Base-by-base conservation (phyloP, 2,888 invertebrate species). In the Linyphia triangularis region DNA sequence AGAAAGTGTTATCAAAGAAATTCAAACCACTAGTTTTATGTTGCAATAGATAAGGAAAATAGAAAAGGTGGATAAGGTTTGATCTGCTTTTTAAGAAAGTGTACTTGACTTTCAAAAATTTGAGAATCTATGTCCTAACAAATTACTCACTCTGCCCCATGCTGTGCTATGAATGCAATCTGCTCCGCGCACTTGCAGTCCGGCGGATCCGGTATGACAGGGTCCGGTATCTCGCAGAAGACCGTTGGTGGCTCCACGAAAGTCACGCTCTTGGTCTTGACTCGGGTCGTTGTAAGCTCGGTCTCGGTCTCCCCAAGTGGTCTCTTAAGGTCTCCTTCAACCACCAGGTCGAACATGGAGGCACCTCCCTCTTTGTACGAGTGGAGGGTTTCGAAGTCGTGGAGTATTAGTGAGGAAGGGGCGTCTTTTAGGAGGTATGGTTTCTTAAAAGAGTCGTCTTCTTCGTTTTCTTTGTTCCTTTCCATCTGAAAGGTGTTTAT, bases 361-460 rank as follows among this genome's bases (percentile, higher is more conserved):
- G 75, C 73, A n/a, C 51, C 51, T 5, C 51, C n/a, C n/a, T 88
- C 67, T 59, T 75, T 81, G 30, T 33, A 81, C 0, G 65, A 37
- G 7, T 75, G 81, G 9, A 75, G 19, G 22, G 73, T 28, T 6
- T 88, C 86, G 73, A 88, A 81, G 5, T 88, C 81, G 19, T 88
- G 86, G 1, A 88, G 69, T 16, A 88, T 75, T 7, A 88, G 79
- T 0, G 86, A 73, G 3, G 86, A 75, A 5, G 86, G 86, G 4
- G 86, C 75, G 28, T 88, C 86, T 40, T 81, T 88, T 13, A 88
- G 33, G 1, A 88, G 22, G 26, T 88, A 88, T 1, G 86, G 86
- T 13, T 88, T 88, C 37, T 88, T 81, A 30, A 63, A 88, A 10
- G 73, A 28, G 9, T 67, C 30, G 2, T 88, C 81, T 28, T 88